Conservation (phyloP, 1,140 invertebrate genomes). For the Dinoponera quadriceps region DNA sequence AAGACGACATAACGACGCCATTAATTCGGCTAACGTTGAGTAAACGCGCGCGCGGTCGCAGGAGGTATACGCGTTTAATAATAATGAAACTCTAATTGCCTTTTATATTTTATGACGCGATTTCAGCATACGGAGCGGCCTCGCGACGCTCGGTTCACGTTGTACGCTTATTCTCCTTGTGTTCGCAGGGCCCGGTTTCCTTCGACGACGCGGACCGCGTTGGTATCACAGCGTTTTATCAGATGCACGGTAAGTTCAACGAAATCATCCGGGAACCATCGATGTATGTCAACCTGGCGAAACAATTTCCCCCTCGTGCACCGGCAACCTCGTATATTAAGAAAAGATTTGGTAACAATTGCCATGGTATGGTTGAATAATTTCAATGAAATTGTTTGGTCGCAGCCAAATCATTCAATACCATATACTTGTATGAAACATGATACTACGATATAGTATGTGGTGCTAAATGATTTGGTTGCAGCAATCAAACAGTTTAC, state of each 20-base stretch:
- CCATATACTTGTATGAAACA: too few species aligned
- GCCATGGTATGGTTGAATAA: too few species aligned
- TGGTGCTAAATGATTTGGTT: too few species aligned
- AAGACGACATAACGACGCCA: neutral
- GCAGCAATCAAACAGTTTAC: too few species aligned
- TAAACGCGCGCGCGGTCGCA: neutral
- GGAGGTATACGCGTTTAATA: neutral
- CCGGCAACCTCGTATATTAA: too few species aligned
- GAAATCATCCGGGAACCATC: too few species aligned
- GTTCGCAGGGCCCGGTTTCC: slow-evolving; percentile 92
- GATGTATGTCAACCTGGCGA: too few species aligned
- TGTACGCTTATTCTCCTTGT: slow-evolving; percentile 24
- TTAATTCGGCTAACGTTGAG: slow-evolving; percentile 8
- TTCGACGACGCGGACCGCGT: slow-evolving; percentile 94
- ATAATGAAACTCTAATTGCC: slow-evolving; percentile 24
- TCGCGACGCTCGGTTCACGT: neutral
- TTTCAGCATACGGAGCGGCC: neutral
- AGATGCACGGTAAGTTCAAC: slow-evolving; percentile 91
- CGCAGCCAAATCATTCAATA: too few species aligned
- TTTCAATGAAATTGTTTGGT: too few species aligned
- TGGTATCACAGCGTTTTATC: slow-evolving; percentile 93
- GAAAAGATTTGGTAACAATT: too few species aligned
- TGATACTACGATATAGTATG: too few species aligned
- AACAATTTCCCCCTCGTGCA: neutral
- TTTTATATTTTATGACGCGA: slow-evolving; percentile 19